These are phyloP conservation scores for Caenorhabditis auriculariae DNA, from an alignment of 2,888 invertebrate species.

Conservation along the genomic window DNA sequence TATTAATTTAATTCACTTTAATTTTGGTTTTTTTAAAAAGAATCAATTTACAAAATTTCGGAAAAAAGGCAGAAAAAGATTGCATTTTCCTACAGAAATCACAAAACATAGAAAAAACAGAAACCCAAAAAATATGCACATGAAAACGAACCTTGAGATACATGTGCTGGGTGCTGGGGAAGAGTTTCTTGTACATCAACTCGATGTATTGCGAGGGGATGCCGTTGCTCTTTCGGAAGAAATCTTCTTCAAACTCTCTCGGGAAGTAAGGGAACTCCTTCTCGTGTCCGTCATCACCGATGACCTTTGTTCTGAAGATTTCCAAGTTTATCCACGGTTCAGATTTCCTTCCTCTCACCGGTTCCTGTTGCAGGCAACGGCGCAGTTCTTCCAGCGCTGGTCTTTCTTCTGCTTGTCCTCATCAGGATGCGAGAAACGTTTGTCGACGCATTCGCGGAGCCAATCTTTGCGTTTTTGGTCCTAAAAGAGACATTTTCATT, in stretches of 20 bases:
- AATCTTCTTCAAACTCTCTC: constrained; percentile 36
- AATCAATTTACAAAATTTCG: too few relatives aligned
- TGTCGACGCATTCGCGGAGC: constrained; percentile 43
- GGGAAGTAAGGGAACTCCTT: constrained; percentile 40
- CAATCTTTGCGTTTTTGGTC: constrained; percentile 43
- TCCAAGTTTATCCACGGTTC: background rate
- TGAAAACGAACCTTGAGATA: constrained; percentile 33
- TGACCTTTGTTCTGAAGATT: constrained; percentile 23
- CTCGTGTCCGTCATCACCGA: constrained; percentile 33
- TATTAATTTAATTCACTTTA: too few relatives aligned
- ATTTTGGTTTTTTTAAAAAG: too few relatives aligned
- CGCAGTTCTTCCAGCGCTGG: constrained; percentile 46
- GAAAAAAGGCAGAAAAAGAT: too few relatives aligned
- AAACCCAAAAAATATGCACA: too few relatives aligned
- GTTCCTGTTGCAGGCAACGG: constrained; percentile 43
- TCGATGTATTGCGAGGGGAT: constrained; percentile 37
- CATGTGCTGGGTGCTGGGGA: constrained; percentile 36
- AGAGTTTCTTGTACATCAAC: constrained; percentile 33
- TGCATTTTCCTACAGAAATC: too few relatives aligned
- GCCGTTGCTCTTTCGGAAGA: constrained; percentile 25
- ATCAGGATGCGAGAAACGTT: constrained; percentile 37
- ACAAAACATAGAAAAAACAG: too few relatives aligned
- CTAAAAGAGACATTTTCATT: constrained; percentile 3
- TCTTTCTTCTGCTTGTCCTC: constrained; percentile 35
- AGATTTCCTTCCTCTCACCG: background rate